phyloP scores from a whole-genome alignment of 2,113 vertebrate species.

The Sus scrofa region DNA sequence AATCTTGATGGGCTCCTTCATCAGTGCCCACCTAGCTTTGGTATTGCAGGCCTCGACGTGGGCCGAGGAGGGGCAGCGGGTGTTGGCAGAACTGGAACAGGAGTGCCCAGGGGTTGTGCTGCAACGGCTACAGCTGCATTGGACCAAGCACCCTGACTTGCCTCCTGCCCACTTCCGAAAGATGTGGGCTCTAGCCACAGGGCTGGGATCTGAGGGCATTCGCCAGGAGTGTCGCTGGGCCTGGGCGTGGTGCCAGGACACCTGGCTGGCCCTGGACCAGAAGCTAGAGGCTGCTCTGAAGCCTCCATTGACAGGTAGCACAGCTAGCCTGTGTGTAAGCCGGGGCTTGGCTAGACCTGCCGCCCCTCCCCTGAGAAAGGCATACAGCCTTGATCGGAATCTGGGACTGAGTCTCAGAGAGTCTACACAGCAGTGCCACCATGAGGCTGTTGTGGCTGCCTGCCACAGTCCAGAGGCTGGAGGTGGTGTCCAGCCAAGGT shows the following conservation, averaged over 20 bases:
- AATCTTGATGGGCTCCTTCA: background rate
- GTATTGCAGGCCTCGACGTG: constrained; percentile 89
- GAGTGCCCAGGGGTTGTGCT: constrained; percentile 83
- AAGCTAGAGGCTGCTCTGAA: constrained; percentile 90
- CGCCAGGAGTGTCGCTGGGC: constrained; percentile 92
- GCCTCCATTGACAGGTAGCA: constrained; percentile 73
- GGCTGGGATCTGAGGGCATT: constrained; percentile 89
- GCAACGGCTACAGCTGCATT: constrained; percentile 88
- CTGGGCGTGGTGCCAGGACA: constrained; percentile 93
- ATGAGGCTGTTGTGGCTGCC: background rate
- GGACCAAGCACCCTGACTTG: constrained; percentile 88
- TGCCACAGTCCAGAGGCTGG: constrained; percentile 85
- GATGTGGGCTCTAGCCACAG: constrained; percentile 92
- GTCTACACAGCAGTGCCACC: constrained; percentile 85
- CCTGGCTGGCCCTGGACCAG: constrained; percentile 91
- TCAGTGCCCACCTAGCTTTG: background rate
- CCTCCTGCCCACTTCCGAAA: constrained; percentile 89
- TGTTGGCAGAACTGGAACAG: constrained; percentile 91
- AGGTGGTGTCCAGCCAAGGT: constrained; percentile 87
- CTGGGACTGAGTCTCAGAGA: constrained; percentile 85
- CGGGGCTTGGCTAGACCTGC: background rate
- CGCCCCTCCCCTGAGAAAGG: constrained; percentile 87
- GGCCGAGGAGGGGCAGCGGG: constrained; percentile 91
- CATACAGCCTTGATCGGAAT: constrained; percentile 90
- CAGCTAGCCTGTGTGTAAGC: constrained; percentile 65